Conservation (phyloP, 2,797 vertebrate species). For the Gymnocypris eckloni region DNA sequence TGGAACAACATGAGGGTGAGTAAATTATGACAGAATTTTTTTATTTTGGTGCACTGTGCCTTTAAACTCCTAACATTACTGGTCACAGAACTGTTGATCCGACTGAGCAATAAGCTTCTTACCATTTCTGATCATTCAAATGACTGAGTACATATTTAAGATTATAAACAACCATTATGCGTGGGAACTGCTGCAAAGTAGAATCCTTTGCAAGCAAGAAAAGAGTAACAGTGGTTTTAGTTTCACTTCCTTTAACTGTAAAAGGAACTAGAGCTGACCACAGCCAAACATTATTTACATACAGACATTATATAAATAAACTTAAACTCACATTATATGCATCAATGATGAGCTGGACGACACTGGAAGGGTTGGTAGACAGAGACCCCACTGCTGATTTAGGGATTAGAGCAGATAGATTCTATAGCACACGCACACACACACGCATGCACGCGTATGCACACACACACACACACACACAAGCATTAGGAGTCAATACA, state of each 20-base stretch:
- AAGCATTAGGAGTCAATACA: not conserved
- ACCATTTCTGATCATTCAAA: not conserved
- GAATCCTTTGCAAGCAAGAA: not conserved
- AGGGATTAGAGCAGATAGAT: constrained; percentile 93
- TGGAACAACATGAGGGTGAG: not conserved
- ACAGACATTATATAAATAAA: not conserved
- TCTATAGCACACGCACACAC: constrained; percentile 71
- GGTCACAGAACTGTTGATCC: not conserved
- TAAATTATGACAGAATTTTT: not conserved
- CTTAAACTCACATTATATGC: constrained; percentile 92
- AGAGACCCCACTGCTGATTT: constrained; percentile 95
- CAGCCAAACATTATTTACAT: not conserved
- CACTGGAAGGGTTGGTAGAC: constrained; percentile 95
- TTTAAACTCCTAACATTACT: not conserved
- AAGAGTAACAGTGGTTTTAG: not conserved
- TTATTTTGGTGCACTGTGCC: not conserved
- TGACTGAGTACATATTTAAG: not conserved
- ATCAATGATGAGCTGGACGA: constrained; percentile 94
- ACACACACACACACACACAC: constrained; percentile 6
- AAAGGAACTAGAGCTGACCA: not conserved
- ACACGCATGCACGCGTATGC: not conserved
- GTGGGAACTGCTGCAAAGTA: not conserved
- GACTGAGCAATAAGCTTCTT: not conserved
- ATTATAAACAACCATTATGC: not conserved
- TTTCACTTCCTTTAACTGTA: not conserved